Evolutionary conservation across 2,888 invertebrate genomes (phyloP).

Genomic region (Tineola bisselliella): DNA sequence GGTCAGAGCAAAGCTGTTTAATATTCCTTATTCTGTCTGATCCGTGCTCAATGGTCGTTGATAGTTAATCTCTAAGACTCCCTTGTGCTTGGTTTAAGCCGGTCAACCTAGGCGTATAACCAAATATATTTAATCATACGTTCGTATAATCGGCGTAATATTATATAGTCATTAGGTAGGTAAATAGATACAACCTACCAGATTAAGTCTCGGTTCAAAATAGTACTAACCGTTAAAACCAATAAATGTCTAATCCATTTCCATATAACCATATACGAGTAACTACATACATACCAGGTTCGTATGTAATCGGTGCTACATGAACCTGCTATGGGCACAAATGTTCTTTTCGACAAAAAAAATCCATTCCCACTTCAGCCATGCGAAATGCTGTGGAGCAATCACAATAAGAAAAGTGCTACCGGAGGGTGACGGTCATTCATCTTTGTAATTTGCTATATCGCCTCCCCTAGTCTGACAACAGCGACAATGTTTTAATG

Average conservation of each 20-base stretch:
- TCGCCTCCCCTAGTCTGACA: background rate
- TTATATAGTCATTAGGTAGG: too few species aligned
- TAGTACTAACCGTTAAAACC: too few species aligned
- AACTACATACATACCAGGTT: too few species aligned
- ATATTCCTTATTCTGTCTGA: background rate
- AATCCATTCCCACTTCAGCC: background rate
- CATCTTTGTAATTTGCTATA: slow-evolving; percentile 4
- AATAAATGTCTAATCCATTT: too few species aligned
- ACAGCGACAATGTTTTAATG: background rate
- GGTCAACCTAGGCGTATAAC: background rate
- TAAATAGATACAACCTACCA: too few species aligned
- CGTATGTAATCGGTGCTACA: too few species aligned
- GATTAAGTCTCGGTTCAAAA: too few species aligned
- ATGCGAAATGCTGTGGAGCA: background rate
- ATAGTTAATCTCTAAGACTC: background rate
- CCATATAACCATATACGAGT: too few species aligned
- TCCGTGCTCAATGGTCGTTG: background rate
- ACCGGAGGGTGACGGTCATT: background rate
- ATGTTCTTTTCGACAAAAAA: background rate
- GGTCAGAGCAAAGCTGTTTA: background rate
- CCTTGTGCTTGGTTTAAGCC: background rate
- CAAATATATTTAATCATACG: background rate
- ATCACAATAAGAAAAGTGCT: slow-evolving; percentile 1
- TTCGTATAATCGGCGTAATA: too few species aligned
- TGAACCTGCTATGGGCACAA: background rate